Evolutionary conservation across 1,140 invertebrate species (phyloP).

Genomic region (Anoplolepis gracilipes): DNA sequence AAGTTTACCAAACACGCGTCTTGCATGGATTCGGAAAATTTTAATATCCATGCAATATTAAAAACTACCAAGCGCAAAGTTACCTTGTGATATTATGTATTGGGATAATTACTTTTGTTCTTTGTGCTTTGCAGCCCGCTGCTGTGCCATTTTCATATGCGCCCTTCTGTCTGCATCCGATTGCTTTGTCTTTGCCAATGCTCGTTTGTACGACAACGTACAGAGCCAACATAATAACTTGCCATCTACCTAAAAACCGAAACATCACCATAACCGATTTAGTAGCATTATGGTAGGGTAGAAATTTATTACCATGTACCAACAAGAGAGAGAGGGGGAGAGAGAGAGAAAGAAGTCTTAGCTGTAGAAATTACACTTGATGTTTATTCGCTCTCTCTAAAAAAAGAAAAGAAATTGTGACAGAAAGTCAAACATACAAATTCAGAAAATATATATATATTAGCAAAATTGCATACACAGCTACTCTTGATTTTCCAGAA

Average conservation of each 20-base stretch:
- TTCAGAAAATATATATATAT: constrained; percentile 33
- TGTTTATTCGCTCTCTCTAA: constrained; percentile 60
- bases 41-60: constrained; percentile 34
- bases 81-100: constrained; percentile 67
- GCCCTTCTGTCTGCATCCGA: constrained; percentile 91
- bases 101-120: constrained; percentile 87
- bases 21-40: constrained; percentile 39
- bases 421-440: constrained; percentile 52
- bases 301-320: constrained; percentile 57
- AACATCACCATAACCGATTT: constrained; percentile 47
- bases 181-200: constrained; percentile 96
- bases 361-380: constrained; percentile 63
- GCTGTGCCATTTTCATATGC: constrained; percentile 88
- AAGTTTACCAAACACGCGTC: constrained; percentile 2
- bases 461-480: constrained; percentile 21
- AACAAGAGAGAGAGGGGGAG: constrained; percentile 38
- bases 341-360: constrained; percentile 55
- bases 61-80: constrained; percentile 52
- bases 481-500: constrained; percentile 23
- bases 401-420: constrained; percentile 60
- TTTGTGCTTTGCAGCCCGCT: constrained; percentile 86
- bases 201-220: constrained; percentile 96
- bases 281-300: constrained; percentile 5
- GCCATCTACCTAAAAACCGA: constrained; percentile 93
- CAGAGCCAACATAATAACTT: constrained; percentile 98